phyloP scores from a whole-genome alignment of 37 sponge, comb jelly and placozoan genomes.

The Cliona cf. orientalis region DNA sequence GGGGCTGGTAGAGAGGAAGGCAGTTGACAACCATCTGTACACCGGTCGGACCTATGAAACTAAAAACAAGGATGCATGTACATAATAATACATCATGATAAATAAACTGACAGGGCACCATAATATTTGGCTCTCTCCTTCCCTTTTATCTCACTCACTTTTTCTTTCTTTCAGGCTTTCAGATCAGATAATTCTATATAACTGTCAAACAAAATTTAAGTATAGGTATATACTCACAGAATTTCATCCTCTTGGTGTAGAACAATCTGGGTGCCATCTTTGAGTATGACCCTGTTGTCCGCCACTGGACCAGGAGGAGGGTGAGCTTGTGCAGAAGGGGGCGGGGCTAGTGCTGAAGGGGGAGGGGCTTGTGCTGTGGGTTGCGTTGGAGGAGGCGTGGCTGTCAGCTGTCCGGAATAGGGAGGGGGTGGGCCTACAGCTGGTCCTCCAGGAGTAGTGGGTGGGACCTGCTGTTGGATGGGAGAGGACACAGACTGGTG shows the following conservation, averaged over 20 bases:
- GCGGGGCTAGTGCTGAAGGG: background rate
- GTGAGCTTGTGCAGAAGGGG: background rate
- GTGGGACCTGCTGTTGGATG: background rate
- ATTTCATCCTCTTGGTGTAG: slow-evolving; percentile 39
- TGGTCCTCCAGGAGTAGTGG: background rate
- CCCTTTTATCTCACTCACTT: no score
- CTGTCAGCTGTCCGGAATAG: background rate
- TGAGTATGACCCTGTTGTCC: slow-evolving; percentile 31
- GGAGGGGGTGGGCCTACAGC: slow-evolving; percentile 10
- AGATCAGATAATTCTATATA: background rate
- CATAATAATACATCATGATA: background rate
- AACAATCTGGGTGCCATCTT: slow-evolving; percentile 48
- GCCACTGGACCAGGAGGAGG: background rate
- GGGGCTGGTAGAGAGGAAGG: slow-evolving; percentile 55
- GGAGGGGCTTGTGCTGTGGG: background rate
- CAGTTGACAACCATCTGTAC: slow-evolving; percentile 62
- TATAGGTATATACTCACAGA: slow-evolving; percentile 23
- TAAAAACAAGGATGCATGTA: background rate
- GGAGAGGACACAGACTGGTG: background rate
- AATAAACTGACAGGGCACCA: background rate
- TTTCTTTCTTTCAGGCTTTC: no score
- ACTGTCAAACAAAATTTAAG: background rate
- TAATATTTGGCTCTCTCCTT: no score
- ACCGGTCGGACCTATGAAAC: slow-evolving; percentile 71
- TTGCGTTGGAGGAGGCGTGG: background rate